Evolutionary conservation across 2,113 vertebrate genomes (phyloP), one percentile per base, ranked within the genome.

Genomic region (Chauna torquata): DNA sequence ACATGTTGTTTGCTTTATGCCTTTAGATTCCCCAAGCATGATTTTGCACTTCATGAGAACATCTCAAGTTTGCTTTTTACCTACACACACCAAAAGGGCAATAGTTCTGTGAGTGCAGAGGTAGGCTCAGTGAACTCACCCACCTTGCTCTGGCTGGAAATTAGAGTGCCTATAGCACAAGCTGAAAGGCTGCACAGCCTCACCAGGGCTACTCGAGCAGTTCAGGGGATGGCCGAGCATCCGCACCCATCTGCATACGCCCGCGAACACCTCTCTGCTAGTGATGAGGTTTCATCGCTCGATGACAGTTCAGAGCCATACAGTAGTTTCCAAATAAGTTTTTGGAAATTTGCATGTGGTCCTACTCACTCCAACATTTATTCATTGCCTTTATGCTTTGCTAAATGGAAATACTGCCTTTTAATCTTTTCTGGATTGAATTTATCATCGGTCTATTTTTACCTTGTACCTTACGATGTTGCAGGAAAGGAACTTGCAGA

Each of bases 161-260:
- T 71, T 5, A 27, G n/a, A 77, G 20, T 0, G 38, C 74, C 12
- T 20, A 23, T 1, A 34, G 27, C 3, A 8, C 18, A 22, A 30
- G 58, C 44, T 44, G 40, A 32, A 69, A n/a, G 57, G 32, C 32
- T 45, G n/a, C 12, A 9, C 2, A 49, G 64, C 17, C 9, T 16
- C 12, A 30, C 11, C 1, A 0, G 17, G 45, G 59, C 20, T 49
- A 19, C 7, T 5, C 22, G 40, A 20, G 14, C 36, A 65, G 50
- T 13, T 32, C 4, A 0, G 30, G 6, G 3, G 44, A 45, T 4
- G 9, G 44, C 38, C 1, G 23, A 55, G 28, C 44, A 68, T 18
- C 65, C 28, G 30, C 42, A 68, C 9, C 24, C 44, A 68, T 18
- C 65, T 40, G 30, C 42, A 68, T 8, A 38, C 12, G 24, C 34